A percentile compares a stretch with the other conserved stretches of the same genome.
Conservation (phyloP, 2,113 vertebrate genomes). For the Charadrius vociferus region DNA sequence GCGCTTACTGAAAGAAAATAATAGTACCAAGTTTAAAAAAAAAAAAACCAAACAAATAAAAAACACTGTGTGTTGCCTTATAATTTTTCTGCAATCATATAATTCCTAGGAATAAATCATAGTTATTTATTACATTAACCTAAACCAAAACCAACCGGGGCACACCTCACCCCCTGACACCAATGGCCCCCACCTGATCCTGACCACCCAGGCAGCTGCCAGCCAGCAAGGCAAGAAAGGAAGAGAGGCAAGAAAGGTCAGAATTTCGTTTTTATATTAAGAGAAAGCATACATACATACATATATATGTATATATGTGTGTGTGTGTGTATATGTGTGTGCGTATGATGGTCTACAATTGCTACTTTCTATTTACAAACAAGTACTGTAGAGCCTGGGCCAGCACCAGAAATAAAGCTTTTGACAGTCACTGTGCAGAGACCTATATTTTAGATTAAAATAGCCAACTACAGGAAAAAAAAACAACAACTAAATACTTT, state of each 20-base stretch:
- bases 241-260: not conserved
- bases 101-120: not conserved
- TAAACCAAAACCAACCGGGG: not conserved
- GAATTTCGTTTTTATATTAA: not conserved
- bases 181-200: not conserved
- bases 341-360: not conserved
- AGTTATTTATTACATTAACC: not conserved
- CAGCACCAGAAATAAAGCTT: not conserved
- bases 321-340: not conserved
- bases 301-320: too few relatives aligned
- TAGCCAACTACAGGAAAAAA: not conserved
- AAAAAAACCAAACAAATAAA: not conserved
- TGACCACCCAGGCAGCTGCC: accelerated
- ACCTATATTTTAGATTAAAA: not conserved
- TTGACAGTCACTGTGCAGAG: not conserved
- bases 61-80: accelerated
- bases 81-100: not conserved
- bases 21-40: not conserved
- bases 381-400: not conserved
- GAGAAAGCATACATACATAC: not conserved
- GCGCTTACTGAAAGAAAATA: not conserved
- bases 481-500: not conserved
- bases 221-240: not conserved
- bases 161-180: not conserved
- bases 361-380: not conserved